phyloP scores from a whole-genome alignment of 2,113 vertebrate species.

The Phainopepla nitens region DNA sequence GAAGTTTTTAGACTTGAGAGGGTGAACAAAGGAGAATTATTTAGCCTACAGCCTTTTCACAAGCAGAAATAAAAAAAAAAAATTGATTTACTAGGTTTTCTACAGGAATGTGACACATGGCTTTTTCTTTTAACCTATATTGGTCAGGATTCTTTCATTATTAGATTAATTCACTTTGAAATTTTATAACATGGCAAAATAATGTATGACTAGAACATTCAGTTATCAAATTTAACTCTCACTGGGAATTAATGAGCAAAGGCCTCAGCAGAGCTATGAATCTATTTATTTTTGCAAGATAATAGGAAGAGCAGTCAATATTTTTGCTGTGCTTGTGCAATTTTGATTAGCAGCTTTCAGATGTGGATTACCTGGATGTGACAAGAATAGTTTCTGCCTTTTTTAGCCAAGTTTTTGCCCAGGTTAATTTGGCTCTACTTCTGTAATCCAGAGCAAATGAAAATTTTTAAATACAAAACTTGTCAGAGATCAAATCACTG shows the following conservation, averaged over 20 bases:
- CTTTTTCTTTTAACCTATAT: neutral
- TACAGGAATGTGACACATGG: neutral
- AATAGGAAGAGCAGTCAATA: neutral
- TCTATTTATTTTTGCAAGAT: neutral
- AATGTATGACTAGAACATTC: neutral
- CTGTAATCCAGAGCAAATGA: neutral
- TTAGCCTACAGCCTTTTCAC: neutral
- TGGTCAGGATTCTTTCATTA: neutral
- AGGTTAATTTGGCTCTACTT: neutral
- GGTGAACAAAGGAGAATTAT: neutral
- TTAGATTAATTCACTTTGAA: neutral
- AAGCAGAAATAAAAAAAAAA: neutral
- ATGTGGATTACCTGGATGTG: neutral
- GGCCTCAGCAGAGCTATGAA: neutral
- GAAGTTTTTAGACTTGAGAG: neutral
- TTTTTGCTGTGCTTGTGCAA: neutral
- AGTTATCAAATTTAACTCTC: neutral
- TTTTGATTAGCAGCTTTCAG: conserved; percentile 31
- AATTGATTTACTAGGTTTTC: neutral
- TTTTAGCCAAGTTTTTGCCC: neutral
- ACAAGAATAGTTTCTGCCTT: neutral
- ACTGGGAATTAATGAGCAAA: neutral
- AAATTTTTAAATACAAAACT: neutral
- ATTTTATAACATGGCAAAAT: conserved; percentile 9
- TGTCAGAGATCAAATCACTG: neutral